Base-by-base conservation (phyloP, 2,888 invertebrate genomes). In the Plebejus anna region DNA sequence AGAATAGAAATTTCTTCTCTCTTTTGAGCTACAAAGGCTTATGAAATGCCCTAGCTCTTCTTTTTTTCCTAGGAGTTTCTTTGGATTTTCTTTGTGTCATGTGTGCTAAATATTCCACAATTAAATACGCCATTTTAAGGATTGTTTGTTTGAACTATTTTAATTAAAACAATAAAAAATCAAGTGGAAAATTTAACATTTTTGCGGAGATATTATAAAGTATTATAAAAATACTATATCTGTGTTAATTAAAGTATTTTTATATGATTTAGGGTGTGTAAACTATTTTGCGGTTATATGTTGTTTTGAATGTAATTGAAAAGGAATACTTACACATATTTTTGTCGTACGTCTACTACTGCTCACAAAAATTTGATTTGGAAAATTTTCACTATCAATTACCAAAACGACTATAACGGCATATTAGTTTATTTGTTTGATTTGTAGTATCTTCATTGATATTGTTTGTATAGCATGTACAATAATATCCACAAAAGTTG, bases 141-240 rank as follows among this genome's bases (percentile, higher is more conserved):
- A 2, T 9, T 2, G 11, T 61, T 6, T 11, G 1, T 66, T 66
- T 28, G 22, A 66, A 47, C 9, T 47, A 2, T 11, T 11, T 28
- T 0, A 32, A 66, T 28, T 4, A 59, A 4, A 59, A 59, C 22
- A 3, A 61, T 4, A 11, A 66, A 28, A 47, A 66, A 32, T 3
- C 7, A 75, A 76, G 72, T 83, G 82, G 84, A 85, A 81, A 85
- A 83, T 86, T 85, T 83, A 86, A 81, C 79, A 78, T 75, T 83
- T 81, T 83, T 81, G 75, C 83, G 82, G 86, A 84, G 87, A 85
- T 80, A 78, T 76, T 80, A 78, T 76, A 94, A 90, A 89, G 92
- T 93, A 90, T 89, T 86, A 81, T 81, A 89, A 90, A 89, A 86
- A 85, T 92, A 91, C 90, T 88, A 79, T 85, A 86, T 88, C 86